These are phyloP conservation scores for Thera obeliscata DNA, from an alignment of 2,888 invertebrate genomes.

Conservation along the genomic window DNA sequence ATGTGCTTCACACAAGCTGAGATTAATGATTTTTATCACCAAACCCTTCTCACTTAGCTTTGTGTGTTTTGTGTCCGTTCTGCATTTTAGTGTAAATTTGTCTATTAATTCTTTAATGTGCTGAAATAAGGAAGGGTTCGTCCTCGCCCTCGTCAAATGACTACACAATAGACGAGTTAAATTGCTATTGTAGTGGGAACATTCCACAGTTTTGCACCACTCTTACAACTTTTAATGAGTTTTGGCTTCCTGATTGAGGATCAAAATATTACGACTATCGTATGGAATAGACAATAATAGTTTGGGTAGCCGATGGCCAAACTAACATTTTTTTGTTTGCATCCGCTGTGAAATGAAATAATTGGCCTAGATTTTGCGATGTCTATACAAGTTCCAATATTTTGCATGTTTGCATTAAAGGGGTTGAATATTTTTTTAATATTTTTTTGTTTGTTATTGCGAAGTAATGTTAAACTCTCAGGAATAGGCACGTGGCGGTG, in stretches of 20 bases:
- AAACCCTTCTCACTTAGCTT: slow-evolving; percentile 42
- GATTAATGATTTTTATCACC: slow-evolving; percentile 39
- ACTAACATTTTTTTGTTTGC: too few species aligned
- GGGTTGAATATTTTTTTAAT: too few species aligned
- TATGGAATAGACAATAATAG: neutral
- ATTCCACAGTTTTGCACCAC: slow-evolving; percentile 53
- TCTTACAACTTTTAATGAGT: slow-evolving; percentile 30
- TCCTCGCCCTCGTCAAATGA: slow-evolving; percentile 66
- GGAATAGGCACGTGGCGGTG: slow-evolving; percentile 54
- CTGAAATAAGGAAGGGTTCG: slow-evolving; percentile 55
- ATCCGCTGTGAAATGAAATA: too few species aligned
- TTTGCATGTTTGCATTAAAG: too few species aligned
- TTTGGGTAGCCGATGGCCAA: neutral
- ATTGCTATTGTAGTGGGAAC: slow-evolving; percentile 45
- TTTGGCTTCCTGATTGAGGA: slow-evolving; percentile 17
- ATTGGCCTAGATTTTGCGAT: too few species aligned
- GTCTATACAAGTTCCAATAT: too few species aligned
- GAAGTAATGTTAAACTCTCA: slow-evolving; percentile 36
- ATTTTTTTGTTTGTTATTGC: too few species aligned
- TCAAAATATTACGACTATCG: neutral
- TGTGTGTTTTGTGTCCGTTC: slow-evolving; percentile 36
- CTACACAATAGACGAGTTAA: slow-evolving; percentile 48
- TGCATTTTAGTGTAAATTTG: slow-evolving; percentile 53
- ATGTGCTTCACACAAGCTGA: slow-evolving; percentile 24
- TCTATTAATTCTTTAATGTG: slow-evolving; percentile 67